phyloP scores from a whole-genome alignment of 2,888 invertebrate species.

The Leptothorax acervorum region DNA sequence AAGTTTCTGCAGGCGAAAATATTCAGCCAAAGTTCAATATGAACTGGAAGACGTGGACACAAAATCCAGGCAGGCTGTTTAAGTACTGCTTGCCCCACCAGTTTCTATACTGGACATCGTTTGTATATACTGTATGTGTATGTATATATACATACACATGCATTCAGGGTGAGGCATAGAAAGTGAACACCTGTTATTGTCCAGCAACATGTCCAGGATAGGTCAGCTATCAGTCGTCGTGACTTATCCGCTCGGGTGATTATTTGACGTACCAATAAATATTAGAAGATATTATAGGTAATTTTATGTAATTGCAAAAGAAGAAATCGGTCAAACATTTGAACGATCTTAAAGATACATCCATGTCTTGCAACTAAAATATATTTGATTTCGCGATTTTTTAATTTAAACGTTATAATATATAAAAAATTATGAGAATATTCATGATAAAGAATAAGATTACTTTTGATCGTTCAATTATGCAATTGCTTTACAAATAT shows the following conservation, averaged over 20 bases:
- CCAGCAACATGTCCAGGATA: not conserved
- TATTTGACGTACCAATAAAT: not conserved
- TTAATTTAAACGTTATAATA: not conserved
- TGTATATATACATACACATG: not conserved
- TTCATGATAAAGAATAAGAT: not conserved
- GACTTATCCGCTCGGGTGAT: not conserved
- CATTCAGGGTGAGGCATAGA: constrained; percentile 10
- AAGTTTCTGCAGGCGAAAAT: constrained; percentile 54
- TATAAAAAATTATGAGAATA: not conserved
- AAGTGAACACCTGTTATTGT: constrained; percentile 26
- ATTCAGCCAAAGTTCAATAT: constrained; percentile 67
- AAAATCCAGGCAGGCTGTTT: constrained; percentile 79
- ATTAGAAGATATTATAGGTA: not conserved
- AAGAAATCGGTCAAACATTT: not conserved
- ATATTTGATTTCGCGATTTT: not conserved
- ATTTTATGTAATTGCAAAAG: not conserved
- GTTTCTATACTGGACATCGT: not conserved
- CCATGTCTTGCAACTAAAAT: not conserved
- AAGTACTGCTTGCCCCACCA: constrained; percentile 76
- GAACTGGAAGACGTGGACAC: constrained; percentile 76
- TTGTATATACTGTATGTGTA: not conserved
- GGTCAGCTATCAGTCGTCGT: not conserved
- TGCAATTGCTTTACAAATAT: not conserved
- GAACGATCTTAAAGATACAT: not conserved
- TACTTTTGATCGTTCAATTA: not conserved